These are phyloP conservation scores for Botia kubotai DNA, from an alignment of 2,797 vertebrate genomes.

Conservation along the genomic window DNA sequence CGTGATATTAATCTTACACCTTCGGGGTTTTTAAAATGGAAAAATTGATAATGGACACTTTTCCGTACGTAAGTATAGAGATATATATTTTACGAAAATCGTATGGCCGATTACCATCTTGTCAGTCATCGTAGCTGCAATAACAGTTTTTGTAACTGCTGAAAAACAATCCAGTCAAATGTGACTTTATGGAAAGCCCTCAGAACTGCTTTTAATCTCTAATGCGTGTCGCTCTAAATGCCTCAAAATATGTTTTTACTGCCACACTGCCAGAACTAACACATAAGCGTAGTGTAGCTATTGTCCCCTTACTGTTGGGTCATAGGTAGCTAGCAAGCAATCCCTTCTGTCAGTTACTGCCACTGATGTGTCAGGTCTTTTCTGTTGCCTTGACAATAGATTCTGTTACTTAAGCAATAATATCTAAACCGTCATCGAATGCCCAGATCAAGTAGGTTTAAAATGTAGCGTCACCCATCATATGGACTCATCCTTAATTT, in stretches of 20 bases:
- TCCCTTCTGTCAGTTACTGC: conserved; percentile 5
- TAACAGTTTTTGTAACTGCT: conserved; percentile 76
- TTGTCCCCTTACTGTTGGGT: background rate
- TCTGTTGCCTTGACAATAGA: conserved; percentile 18
- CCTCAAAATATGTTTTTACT: conserved; percentile 28
- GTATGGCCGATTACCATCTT: conserved; percentile 73
- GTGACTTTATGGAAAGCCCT: conserved; percentile 68
- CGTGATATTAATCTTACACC: conserved; percentile 69
- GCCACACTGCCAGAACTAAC: conserved; percentile 32
- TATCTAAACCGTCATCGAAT: background rate
- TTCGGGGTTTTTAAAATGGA: conserved; percentile 70
- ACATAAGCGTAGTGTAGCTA: conserved; percentile 11
- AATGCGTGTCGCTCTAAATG: conserved; percentile 45
- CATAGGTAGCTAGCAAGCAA: background rate
- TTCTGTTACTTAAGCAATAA: conserved; percentile 33
- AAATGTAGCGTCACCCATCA: background rate
- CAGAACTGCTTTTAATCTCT: conserved; percentile 49
- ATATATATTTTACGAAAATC: conserved; percentile 80
- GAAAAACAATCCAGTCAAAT: conserved; percentile 78
- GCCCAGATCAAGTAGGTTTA: conserved; percentile 5
- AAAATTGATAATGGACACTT: conserved; percentile 72
- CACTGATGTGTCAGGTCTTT: background rate
- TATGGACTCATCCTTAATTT: background rate
- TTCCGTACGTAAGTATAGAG: conserved; percentile 84
- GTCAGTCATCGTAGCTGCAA: conserved; percentile 77